phyloP scores from a whole-genome alignment of 2,888 invertebrate species.

The Prenolepis imparis region DNA sequence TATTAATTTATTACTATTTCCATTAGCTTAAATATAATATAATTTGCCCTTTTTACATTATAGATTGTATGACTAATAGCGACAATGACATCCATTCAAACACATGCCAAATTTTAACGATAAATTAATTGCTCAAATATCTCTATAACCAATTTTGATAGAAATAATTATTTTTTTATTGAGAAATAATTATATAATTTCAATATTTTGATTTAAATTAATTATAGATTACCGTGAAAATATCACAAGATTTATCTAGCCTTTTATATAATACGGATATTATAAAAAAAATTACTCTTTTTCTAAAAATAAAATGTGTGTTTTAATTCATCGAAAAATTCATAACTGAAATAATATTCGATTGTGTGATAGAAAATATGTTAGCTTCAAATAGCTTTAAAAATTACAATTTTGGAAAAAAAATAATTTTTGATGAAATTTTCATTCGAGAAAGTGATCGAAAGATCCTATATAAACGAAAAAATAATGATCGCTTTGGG shows the following conservation, averaged over 20 bases:
- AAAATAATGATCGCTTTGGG: neutral
- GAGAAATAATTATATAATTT: too few relatives aligned
- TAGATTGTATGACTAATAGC: neutral
- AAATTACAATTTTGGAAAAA: neutral
- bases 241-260: slow-evolving; percentile 18
- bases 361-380: neutral
- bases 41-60: neutral
- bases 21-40: neutral
- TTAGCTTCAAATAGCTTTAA: neutral
- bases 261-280: neutral
- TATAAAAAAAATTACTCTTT: neutral
- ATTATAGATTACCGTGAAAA: neutral
- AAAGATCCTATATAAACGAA: neutral
- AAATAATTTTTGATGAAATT: neutral
- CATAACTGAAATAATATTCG: neutral
- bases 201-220: neutral
- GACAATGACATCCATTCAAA: neutral
- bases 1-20: neutral
- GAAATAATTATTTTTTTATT: slow-evolving; percentile 13
- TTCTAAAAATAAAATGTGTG: neutral
- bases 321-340: neutral
- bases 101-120: neutral
- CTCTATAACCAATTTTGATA: neutral
- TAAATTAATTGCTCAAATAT: slow-evolving; percentile 10
- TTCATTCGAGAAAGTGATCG: neutral